A percentile compares a stretch with the other conserved stretches of the same genome.
phyloP scores from a whole-genome alignment of 2,113 vertebrate genomes.

The Riparia riparia region DNA sequence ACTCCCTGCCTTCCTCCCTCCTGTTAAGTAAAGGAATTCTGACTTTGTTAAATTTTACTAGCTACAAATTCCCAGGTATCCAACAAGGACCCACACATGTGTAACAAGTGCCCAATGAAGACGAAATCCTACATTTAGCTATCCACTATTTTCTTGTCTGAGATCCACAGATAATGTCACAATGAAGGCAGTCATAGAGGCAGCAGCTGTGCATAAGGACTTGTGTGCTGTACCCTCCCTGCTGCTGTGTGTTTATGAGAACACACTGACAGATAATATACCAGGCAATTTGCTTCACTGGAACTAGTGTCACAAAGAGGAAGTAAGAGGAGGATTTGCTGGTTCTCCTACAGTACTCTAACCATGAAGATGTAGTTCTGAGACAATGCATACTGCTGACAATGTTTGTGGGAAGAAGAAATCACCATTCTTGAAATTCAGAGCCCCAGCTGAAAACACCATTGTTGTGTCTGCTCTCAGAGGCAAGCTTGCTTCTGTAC shows the following conservation, averaged over 20 bases:
- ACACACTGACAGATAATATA: not conserved
- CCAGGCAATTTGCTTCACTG: not conserved
- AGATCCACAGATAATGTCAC: not conserved
- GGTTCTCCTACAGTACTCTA: not conserved
- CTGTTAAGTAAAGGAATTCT: not conserved
- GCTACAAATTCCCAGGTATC: not conserved
- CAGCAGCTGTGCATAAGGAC: not conserved
- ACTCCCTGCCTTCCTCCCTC: not conserved
- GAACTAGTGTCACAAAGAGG: not conserved
- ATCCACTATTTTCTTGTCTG: not conserved
- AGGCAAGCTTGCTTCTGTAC: not conserved
- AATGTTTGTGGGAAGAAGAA: not conserved
- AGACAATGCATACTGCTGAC: not conserved
- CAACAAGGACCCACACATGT: not conserved
- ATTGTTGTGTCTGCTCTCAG: not conserved
- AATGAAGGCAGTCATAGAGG: not conserved
- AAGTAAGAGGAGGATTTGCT: not conserved
- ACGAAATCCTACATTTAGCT: not conserved
- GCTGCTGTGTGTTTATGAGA: not conserved
- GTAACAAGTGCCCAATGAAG: not conserved
- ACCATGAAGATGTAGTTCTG: not conserved
- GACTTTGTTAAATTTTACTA: not conserved
- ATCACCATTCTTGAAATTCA: not conserved
- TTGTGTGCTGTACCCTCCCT: not conserved
- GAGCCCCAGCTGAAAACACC: not conserved